phyloP scores from a whole-genome alignment of 2,797 vertebrate genomes.

The Lophotriccus pileatus region DNA sequence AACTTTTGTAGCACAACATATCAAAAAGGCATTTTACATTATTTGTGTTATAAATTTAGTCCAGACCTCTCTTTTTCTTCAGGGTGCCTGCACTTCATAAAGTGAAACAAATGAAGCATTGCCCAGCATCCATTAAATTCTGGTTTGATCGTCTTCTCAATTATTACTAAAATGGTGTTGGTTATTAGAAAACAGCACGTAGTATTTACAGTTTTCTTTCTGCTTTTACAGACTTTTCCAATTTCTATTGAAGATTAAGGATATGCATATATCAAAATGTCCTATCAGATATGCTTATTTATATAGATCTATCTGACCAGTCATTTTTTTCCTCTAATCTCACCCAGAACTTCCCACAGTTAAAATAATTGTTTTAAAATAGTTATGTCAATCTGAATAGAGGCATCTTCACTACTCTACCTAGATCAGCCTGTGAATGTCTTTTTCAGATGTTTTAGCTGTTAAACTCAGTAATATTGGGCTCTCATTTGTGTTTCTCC shows the following conservation, averaged over 20 bases:
- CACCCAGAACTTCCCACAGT: neutral
- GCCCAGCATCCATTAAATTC: neutral
- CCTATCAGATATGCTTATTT: slow-evolving; percentile 15
- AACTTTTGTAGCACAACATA: neutral
- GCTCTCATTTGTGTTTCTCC: neutral
- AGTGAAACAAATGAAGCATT: neutral
- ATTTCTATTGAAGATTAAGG: neutral
- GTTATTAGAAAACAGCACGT: neutral
- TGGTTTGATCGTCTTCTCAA: neutral
- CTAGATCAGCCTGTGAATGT: neutral
- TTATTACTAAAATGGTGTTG: neutral
- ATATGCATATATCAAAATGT: neutral
- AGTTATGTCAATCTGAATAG: neutral
- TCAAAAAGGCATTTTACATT: neutral
- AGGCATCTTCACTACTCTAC: neutral
- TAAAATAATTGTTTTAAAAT: neutral
- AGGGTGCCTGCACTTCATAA: neutral
- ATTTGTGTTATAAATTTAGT: neutral
- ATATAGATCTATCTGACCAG: neutral
- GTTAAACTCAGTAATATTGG: neutral
- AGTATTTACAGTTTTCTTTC: neutral
- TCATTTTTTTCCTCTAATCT: neutral
- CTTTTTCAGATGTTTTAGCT: neutral
- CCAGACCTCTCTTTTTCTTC: neutral
- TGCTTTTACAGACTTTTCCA: neutral